Base-by-base conservation (phyloP, 2,113 vertebrate species). In the Eonycteris spelaea region DNA sequence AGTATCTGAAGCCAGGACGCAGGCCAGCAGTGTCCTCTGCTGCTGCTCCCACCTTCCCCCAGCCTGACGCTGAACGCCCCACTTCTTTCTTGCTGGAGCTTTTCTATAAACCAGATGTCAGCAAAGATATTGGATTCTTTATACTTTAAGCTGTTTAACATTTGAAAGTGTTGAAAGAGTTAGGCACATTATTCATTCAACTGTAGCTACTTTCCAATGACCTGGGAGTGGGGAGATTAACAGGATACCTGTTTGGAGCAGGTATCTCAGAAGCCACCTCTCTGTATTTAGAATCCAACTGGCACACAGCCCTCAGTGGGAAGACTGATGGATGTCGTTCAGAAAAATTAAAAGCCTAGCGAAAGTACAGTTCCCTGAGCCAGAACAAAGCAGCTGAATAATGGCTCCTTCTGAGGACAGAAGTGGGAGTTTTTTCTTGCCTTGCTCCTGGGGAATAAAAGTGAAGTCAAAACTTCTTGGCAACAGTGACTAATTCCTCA, bases 331-430 rank as follows among this genome's bases (percentile, higher is more conserved):
- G 67, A 74, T 59, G 57, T 67, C 5, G 48, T 11, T 48, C 92
- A 55, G 77, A 86, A 95, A 96, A 98, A 95, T 74, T 79, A 96
- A 93, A 95, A 77, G 84, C 86, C 90, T 74, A 68, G 63, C 84
- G 73, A 97, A 96, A 95, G 48, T 22, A 87, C 91, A 68, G n/a
- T 40, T 70, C 84, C 57, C 3, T 0, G 13, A 86, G 96, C 94
- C 92, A 85, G 84, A 97, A 95, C 92, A 92, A 77, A 92, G 94
- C 86, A 26, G 7, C 35, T 85, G 79, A 96, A 70, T 79, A 65
- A 97, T 70, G 59, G 83, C 67, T 91, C 84, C 86, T 95, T 87
- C 48, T 90, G 77, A 35, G 86, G 63, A 71, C 16, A 70, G 43
- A 61, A 35, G 75, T 53, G 53, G 79, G 79, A 77, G n/a, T 24